Evolutionary conservation across 2,888 invertebrate genomes (phyloP), one percentile per base, ranked within the genome.

Genomic region (Cryptocheilus praepositus): DNA sequence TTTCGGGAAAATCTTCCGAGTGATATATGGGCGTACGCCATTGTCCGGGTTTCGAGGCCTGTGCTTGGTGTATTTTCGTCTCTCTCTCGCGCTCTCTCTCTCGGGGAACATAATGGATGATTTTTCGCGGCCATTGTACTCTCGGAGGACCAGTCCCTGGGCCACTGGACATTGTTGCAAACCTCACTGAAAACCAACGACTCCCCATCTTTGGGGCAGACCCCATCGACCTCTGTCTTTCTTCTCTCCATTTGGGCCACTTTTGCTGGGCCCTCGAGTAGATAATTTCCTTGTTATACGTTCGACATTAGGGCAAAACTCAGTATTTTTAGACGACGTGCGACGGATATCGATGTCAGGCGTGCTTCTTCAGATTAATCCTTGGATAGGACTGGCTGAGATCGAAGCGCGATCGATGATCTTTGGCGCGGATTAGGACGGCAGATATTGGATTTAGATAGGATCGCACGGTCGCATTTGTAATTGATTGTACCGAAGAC

Each of bases 281-380:
- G 88, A 88, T 88, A 87, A 88, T 88, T 88, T 88, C 85, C 88
- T 85, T 84, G 85, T 88, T 86, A 87, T 86, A 77, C 82, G 80
- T 85, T 86, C 70, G 81, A 76, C 71, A 87, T 88, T 86, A 86
- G 82, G 67, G 67, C 66, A 70, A 77, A n/a, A 77, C 67, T 61
- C 61, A 70, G 62, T 67, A 71, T 70, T 61, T 63, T 45, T 59
- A 55, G 16, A 46, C 51, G 36, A 64, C 19, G 53, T 49, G 46
- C 18, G 63, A 36, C 44, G 22, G n/a, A 52, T 53, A 45, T 62
- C 63, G 58, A 63, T 57, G 60, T 11, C 57, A 36, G 16, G n/a
- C 22, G 15, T 16, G 5, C 49, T n/a, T 2, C 18, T 13, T n/a
- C 21, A 52, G 18, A 56, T 56, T 18, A 64, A 54, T 70, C 66